Base-by-base conservation (phyloP, 2,888 invertebrate species). In the Brassicogethes aeneus region DNA sequence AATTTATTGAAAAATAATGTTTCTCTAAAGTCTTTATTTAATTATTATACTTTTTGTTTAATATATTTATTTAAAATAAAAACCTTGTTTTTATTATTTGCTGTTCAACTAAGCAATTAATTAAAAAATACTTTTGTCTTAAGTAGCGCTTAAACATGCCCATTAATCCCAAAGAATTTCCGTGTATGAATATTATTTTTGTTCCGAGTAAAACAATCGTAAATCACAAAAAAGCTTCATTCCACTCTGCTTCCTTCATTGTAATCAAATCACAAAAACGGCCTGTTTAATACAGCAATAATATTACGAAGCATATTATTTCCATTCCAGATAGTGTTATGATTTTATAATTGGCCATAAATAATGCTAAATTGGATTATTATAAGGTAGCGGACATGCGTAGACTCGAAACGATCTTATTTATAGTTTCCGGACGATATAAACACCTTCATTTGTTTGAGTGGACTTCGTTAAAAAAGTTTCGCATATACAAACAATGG, bases 321-420 rank as follows among this genome's bases (percentile, higher is more conserved):
- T 23, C 23, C 23, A 23, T 23, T 23, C 23, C 23, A 23, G 23
- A 23, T 23, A 23, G 23, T 23, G 23, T 23, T 23, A 23, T 23
- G 23, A 10, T 23, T 23, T 23, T 23, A 23, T 23, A 23, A 23
- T 23, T 5, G 10, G 10, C 23, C 5, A 23, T 23, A 23, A 23
- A 23, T 23, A 23, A 23, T 23, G 23, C 23, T 7, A 7, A 23
- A 23, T 23, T 23, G 23, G 23, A 23, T 23, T 23, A 23, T 23
- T 23, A 23, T 23, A 23, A 23, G 23, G 23, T 23, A 23, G 10
- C 23, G 10, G 23, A 23, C 23, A 23, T 23, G 23, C 23, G 23
- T 23, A 23, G 23, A 23, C 5, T 23, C 10, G 5, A 23, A 23
- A 23, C 10, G 23, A 10, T 23, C 23, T 23, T 23, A 23, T 23